A percentile compares a stretch with the other conserved stretches of the same genome.
Conservation (phyloP, 1,140 invertebrate species). For the Melitaea cinxia region DNA sequence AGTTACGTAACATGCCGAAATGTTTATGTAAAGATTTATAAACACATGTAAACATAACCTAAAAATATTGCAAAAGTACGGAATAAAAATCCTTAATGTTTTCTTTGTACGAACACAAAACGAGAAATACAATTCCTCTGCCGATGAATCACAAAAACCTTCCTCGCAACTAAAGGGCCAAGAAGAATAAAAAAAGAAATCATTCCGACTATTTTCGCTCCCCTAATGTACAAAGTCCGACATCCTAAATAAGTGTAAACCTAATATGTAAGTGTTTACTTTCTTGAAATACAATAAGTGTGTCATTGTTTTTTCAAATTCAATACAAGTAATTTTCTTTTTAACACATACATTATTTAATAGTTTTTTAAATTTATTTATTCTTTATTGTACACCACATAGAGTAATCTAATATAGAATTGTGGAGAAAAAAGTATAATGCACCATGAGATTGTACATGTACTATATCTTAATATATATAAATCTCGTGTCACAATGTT, state of each 20-base stretch:
- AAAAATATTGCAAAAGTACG: background rate
- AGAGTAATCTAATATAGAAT: too few species aligned
- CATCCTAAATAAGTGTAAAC: conserved; percentile 14
- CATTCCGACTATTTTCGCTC: conserved; percentile 16
- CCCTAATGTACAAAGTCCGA: conserved; percentile 16
- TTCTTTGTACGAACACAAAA: conserved; percentile 5
- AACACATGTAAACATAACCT: background rate
- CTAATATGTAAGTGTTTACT: background rate
- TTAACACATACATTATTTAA: too few species aligned
- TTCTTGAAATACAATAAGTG: background rate
- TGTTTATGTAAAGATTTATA: background rate
- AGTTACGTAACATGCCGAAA: background rate
- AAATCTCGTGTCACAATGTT: too few species aligned
- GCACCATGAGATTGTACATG: too few species aligned
- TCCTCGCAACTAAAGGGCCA: background rate
- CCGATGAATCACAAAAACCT: conserved; percentile 17
- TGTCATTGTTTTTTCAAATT: background rate
- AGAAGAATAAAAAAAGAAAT: conserved; percentile 17
- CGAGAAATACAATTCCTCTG: background rate
- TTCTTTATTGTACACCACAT: too few species aligned
- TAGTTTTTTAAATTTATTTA: too few species aligned
- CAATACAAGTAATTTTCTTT: too few species aligned
- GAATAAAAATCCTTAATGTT: background rate
- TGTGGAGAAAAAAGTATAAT: too few species aligned
- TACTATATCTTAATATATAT: too few species aligned